Base-by-base conservation (phyloP, 1,140 invertebrate species). In the Neodiprion lecontei region DNA sequence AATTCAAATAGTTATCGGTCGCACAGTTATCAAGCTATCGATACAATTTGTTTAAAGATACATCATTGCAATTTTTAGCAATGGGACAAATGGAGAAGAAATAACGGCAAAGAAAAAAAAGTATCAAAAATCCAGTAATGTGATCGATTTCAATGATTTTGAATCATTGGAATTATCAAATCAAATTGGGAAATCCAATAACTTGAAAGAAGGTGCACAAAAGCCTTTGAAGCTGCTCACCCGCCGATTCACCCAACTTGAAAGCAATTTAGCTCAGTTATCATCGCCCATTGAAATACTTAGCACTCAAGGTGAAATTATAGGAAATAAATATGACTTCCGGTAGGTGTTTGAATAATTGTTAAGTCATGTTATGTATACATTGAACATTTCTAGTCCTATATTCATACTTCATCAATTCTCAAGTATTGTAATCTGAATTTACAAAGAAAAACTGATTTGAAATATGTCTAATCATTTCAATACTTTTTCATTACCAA, bases 271-370 rank as follows among this genome's bases (percentile, higher is more conserved):
- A 9, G 48, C 69, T 10, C 78, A 73, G 67, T 71, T 68, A 67
- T 72, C 72, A 69, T 76, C 79, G 9, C 50, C 79, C 0, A 81
- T 83, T 72, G 75, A 85, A 9, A 74, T 86, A 14, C 76, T 81
- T 8, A 85, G 87, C 77, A 70, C 81, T 48, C 71, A 84, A 23
- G 83, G 82, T 23, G 86, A 87, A 77, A 21, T 79, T 1, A 83
- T 87, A 53, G 86, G 86, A 4, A 88, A 85, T 67, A 88, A 87
- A 81, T 88, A 88, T 74, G 80, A 85, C 67, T 87, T 85, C 70
- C 76, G 85, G 81, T 88, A 81, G 77, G 50, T 71, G 70, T 23
- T 9, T 40, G 28, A 40, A 40, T 40, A 40, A 40, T 40, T 5
- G 1, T 40, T 40, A 40, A 40, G 28, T 40, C 28, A 40, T 40